Conservation (phyloP, 23 tunicate genomes). For the Styela clava region DNA sequence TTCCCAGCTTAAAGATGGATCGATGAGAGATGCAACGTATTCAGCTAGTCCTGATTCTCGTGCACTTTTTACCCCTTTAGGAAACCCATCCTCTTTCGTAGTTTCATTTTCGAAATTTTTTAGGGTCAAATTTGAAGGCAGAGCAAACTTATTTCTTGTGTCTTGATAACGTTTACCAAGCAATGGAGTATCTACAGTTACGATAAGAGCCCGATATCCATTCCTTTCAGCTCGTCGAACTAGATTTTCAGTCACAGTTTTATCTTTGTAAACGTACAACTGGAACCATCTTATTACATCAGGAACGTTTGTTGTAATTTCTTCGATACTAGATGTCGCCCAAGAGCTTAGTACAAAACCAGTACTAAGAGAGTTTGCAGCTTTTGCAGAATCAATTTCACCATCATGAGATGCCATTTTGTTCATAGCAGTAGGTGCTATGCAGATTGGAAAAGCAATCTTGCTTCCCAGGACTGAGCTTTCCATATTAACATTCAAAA, state of each 20-base stretch:
- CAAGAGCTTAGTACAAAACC: slow-evolving; percentile 62
- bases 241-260: slow-evolving; percentile 34
- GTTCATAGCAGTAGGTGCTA: slow-evolving; percentile 81
- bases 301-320: slow-evolving; percentile 27
- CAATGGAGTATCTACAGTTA: slow-evolving; percentile 72
- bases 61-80: neutral
- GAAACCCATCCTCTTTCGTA: no score
- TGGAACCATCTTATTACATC: slow-evolving; percentile 66
- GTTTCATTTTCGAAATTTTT: neutral
- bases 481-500: slow-evolving; percentile 36
- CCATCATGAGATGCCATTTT: slow-evolving; percentile 50
- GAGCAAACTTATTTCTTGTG: slow-evolving; percentile 46
- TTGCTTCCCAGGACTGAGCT: slow-evolving; percentile 43
- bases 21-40: slow-evolving; percentile 19
- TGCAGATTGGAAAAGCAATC: slow-evolving; percentile 51
- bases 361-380: slow-evolving; percentile 34
- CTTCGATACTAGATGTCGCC: slow-evolving; percentile 65
- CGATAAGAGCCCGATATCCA: slow-evolving; percentile 52
- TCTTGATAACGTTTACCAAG: slow-evolving; percentile 57
- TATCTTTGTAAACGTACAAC: slow-evolving; percentile 61
- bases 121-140: slow-evolving; percentile 41
- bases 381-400: slow-evolving; percentile 61
- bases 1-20: slow-evolving; percentile 50
- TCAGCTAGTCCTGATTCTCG: slow-evolving; percentile 52
- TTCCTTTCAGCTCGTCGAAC: slow-evolving; percentile 54